A percentile compares a stretch with the other conserved stretches of the same genome.
Evolutionary conservation across 1,140 invertebrate genomes (phyloP).

Genomic region (Ceratitis capitata): DNA sequence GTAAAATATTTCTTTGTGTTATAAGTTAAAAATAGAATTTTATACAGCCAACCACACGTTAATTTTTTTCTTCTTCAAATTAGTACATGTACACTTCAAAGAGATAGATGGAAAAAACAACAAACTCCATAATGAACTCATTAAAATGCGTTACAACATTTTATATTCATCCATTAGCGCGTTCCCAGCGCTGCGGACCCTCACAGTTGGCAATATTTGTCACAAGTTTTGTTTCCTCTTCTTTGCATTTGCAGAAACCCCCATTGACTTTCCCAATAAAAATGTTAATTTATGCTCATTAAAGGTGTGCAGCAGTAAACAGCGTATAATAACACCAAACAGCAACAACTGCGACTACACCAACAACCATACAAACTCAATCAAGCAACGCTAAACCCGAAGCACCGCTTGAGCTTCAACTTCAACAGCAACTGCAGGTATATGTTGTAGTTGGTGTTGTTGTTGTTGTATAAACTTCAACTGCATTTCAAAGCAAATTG

Average conservation of each 20-base stretch:
- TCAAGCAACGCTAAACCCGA: background rate
- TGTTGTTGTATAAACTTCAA: background rate
- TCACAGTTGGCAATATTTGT: background rate
- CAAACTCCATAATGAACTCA: background rate
- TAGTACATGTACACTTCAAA: no score
- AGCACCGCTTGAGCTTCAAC: background rate
- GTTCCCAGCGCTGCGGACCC: background rate
- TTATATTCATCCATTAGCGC: background rate
- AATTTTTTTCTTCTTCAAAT: no score
- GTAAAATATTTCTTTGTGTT: no score
- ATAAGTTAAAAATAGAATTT: no score
- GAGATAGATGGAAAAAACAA: no score
- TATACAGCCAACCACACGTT: no score
- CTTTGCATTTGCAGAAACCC: background rate
- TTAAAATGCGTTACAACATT: background rate
- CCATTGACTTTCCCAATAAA: slow-evolving; percentile 15
- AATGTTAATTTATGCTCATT: slow-evolving; percentile 27
- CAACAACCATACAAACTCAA: background rate
- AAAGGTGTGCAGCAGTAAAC: no score
- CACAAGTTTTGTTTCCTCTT: background rate
- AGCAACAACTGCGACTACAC: background rate
- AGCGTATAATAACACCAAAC: no score
- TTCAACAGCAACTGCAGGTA: background rate
- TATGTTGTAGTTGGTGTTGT: no score
- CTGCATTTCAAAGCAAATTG: background rate